Conservation (phyloP, 2,888 invertebrate species). For the Amiota communis region DNA sequence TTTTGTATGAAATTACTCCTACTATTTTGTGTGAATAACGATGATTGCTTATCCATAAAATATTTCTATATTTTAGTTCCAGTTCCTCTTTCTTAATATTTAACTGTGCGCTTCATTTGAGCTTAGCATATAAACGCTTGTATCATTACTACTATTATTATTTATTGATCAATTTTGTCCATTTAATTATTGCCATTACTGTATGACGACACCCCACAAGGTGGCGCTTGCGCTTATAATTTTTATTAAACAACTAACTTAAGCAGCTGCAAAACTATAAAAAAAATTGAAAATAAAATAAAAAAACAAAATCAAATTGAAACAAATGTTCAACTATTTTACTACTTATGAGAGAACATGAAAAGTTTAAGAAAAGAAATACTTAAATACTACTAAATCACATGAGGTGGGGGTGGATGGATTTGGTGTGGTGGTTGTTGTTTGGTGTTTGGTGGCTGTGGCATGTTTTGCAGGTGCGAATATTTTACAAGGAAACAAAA, state of each 20-base stretch:
- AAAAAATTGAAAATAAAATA: slow-evolving; percentile 5
- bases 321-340: background rate
- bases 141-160: too few relatives aligned
- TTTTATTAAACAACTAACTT: background rate
- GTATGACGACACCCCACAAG: background rate
- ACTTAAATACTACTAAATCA: background rate
- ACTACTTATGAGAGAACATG: too few relatives aligned
- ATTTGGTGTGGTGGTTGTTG: background rate
- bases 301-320: background rate
- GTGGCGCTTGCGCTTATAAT: slow-evolving; percentile 23
- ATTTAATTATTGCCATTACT: slow-evolving; percentile 10
- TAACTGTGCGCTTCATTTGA: too few relatives aligned
- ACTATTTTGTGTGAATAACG: too few relatives aligned
- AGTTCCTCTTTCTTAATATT: too few relatives aligned
- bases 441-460: too few relatives aligned
- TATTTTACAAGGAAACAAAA: slow-evolving; percentile 20
- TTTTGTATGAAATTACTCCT: too few relatives aligned
- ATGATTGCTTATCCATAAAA: too few relatives aligned
- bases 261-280: slow-evolving; percentile 1
- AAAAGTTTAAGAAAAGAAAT: background rate
- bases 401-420: background rate
- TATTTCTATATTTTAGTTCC: too few relatives aligned
- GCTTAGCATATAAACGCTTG: too few relatives aligned
- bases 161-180: too few relatives aligned
- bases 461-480: slow-evolving; percentile 19